phyloP scores from a whole-genome alignment of 2,797 vertebrate genomes.

The Pyrocephalus nanus region DNA sequence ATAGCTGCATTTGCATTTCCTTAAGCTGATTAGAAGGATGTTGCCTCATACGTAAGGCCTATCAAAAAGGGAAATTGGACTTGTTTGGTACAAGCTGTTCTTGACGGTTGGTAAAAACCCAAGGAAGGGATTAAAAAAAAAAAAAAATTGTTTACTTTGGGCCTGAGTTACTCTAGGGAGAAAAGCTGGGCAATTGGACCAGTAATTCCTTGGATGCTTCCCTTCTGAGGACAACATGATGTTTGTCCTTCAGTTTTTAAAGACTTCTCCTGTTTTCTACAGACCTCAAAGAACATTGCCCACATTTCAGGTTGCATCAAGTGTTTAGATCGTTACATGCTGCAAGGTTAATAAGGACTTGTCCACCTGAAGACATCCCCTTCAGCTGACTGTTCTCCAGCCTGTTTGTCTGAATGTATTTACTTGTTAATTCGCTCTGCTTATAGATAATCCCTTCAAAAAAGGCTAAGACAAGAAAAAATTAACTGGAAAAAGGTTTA shows the following conservation, averaged over 20 bases:
- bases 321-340: accelerated
- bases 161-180: neutral
- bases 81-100: neutral
- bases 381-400: neutral
- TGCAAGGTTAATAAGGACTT: neutral
- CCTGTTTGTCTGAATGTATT: neutral
- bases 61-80: neutral
- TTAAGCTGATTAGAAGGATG: neutral
- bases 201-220: neutral
- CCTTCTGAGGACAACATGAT: neutral
- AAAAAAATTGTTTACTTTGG: neutral
- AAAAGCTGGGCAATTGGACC: neutral
- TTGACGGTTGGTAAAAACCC: neutral
- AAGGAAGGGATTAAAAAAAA: neutral
- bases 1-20: neutral
- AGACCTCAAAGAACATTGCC: neutral
- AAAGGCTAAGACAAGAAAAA: neutral
- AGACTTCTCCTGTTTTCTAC: neutral
- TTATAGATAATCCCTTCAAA: neutral
- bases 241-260: neutral
- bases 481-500: neutral
- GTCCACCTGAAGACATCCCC: neutral
- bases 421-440: neutral
- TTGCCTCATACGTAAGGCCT: neutral
- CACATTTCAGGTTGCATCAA: accelerated